Conservation (phyloP, 2,797 vertebrate genomes). For the Gymnoscopelus microlampas region DNA sequence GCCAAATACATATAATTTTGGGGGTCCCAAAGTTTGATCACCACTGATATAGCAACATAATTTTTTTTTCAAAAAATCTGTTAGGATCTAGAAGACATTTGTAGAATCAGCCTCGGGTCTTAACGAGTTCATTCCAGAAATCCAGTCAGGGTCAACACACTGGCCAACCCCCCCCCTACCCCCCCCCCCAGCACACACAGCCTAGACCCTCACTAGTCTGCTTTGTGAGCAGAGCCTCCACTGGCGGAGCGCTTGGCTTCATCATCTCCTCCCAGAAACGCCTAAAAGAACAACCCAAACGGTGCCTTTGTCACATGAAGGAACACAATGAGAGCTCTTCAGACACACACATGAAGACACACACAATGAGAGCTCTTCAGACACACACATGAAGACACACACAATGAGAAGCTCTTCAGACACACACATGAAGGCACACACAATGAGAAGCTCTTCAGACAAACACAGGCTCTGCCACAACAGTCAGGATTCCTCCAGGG, state of each 20-base stretch:
- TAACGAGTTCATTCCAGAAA: constrained; percentile 4
- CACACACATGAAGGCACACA: no score
- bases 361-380: no score
- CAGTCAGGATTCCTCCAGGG: constrained; percentile 53
- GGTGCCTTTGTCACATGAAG: neutral
- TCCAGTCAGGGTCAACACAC: constrained; percentile 15
- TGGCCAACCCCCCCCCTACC: no score
- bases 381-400: no score
- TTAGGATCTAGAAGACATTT: no score
- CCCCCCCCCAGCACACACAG: no score
- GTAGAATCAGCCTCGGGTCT: neutral
- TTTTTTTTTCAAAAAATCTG: no score
- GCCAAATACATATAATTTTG: no score
- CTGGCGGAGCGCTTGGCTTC: constrained; percentile 2
- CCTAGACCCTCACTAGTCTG: neutral
- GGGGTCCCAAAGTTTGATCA: no score
- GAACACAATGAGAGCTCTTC: constrained; percentile 41
- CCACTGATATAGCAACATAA: no score
- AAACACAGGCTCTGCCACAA: constrained; percentile 39
- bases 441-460: constrained; percentile 42
- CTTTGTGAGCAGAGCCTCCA: constrained; percentile 3
- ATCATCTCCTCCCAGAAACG: constrained; percentile 9
- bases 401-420: no score
- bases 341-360: constrained; percentile 43
- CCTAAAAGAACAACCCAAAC: no score